These are phyloP conservation scores for Hydractinia echinata DNA, from an alignment of 30 jellyfish, hydroid and myxozoan genomes.

Conservation along the genomic window DNA sequence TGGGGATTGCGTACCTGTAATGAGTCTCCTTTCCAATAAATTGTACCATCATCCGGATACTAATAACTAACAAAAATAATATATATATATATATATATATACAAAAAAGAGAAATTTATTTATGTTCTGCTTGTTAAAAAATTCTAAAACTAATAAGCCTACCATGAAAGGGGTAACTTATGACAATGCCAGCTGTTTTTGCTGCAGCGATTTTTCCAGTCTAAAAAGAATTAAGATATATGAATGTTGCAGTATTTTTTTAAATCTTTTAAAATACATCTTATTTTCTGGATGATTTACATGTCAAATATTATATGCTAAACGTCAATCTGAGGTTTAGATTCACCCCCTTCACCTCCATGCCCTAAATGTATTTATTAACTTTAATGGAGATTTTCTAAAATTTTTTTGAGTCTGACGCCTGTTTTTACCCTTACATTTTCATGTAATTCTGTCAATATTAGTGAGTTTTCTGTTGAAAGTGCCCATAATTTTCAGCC, in stretches of 20 bases:
- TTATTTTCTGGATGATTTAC: no score
- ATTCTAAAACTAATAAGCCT: not conserved
- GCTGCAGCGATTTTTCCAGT: conserved; percentile 61
- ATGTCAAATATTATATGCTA: no score
- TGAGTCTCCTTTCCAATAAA: conserved; percentile 79
- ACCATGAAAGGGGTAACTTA: conserved; percentile 88
- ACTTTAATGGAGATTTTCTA: no score
- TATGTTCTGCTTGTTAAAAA: not conserved
- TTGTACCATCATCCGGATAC: conserved; percentile 88
- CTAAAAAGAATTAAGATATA: conserved; percentile 25
- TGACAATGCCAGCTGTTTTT: conserved; percentile 63
- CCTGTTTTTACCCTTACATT: no score
- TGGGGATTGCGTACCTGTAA: conserved; percentile 47
- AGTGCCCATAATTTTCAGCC: no score
- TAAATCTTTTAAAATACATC: no score
- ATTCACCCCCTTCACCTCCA: no score
- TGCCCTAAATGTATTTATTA: no score
- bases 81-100: not conserved
- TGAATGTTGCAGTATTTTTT: not conserved
- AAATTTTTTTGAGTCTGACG: no score
- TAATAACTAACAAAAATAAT: conserved; percentile 46
- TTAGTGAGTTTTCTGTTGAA: no score
- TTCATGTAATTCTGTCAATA: no score
- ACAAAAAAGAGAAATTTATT: not conserved
- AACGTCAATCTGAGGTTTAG: no score